Conservation (phyloP, 2,797 vertebrate species). For the Luscinia megarhynchos region DNA sequence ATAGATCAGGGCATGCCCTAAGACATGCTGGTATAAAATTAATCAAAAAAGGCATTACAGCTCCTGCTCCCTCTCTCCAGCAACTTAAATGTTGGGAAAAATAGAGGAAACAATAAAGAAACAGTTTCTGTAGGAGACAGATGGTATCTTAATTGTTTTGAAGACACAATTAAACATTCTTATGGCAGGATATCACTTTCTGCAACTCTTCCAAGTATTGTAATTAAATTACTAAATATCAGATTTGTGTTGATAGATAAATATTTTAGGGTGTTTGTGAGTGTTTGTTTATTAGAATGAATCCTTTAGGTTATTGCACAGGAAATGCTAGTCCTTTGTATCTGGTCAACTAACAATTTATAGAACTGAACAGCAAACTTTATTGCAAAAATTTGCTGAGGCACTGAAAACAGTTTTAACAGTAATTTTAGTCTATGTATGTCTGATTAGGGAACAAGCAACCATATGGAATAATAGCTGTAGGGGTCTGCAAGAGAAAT, state of each 20-base stretch:
- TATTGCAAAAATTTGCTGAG: neutral
- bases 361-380: neutral
- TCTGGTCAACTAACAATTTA: neutral
- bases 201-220: neutral
- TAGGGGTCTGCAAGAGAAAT: conserved; percentile 9
- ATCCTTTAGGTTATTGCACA: neutral
- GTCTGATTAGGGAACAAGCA: neutral
- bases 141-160: conserved; percentile 41
- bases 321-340: neutral
- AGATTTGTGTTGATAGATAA: neutral
- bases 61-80: neutral
- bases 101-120: conserved; percentile 13
- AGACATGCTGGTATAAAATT: conserved; percentile 53
- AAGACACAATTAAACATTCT: conserved; percentile 4
- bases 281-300: neutral
- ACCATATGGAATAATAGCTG: conserved; percentile 20
- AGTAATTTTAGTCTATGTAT: neutral
- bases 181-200: neutral
- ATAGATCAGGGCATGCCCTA: conserved; percentile 19
- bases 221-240: neutral
- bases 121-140: neutral
- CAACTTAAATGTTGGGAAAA: neutral
- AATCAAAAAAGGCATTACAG: conserved; percentile 46
- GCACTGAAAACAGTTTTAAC: neutral
- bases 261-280: neutral